Conservation (phyloP, 2,888 invertebrate species). For the Caenorhabditis auriculariae region DNA sequence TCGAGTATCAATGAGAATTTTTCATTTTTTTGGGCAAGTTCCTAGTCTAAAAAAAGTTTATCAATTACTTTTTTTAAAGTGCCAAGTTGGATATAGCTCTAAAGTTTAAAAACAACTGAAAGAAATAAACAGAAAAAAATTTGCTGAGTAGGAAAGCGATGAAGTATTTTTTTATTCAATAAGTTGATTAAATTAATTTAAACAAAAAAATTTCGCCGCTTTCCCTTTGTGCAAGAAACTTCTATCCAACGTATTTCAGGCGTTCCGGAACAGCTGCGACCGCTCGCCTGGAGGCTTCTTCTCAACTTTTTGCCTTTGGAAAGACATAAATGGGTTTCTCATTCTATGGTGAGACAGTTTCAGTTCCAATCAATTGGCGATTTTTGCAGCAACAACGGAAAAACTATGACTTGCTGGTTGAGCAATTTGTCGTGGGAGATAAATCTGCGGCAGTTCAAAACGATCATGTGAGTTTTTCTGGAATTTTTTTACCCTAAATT, state of each 20-base stretch:
- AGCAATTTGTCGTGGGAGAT: slow-evolving; percentile 48
- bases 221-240: too few species aligned
- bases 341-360: slow-evolving; percentile 16
- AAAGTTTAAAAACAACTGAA: too few species aligned
- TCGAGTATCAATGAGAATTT: too few species aligned
- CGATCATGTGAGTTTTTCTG: slow-evolving; percentile 50
- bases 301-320: slow-evolving; percentile 54
- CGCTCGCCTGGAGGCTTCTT: slow-evolving; percentile 60
- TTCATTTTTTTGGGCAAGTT: too few species aligned
- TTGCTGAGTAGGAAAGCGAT: neutral
- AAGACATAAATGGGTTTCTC: slow-evolving; percentile 44
- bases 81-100: neutral
- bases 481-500: neutral
- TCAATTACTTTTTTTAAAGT: neutral
- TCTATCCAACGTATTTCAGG: too few species aligned
- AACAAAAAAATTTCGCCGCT: too few species aligned
- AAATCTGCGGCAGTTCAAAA: slow-evolving; percentile 18
- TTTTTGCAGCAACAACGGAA: slow-evolving; percentile 30
- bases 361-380: neutral
- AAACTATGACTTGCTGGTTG: slow-evolving; percentile 50
- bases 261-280: slow-evolving; percentile 54
- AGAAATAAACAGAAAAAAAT: neutral
- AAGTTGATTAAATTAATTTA: too few species aligned
- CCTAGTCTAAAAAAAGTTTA: too few species aligned
- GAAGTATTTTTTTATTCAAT: neutral